Evolutionary conservation across 2,797 vertebrate genomes (phyloP), one percentile per base, ranked within the genome.

Genomic region (Chiloscyllium punctatum): DNA sequence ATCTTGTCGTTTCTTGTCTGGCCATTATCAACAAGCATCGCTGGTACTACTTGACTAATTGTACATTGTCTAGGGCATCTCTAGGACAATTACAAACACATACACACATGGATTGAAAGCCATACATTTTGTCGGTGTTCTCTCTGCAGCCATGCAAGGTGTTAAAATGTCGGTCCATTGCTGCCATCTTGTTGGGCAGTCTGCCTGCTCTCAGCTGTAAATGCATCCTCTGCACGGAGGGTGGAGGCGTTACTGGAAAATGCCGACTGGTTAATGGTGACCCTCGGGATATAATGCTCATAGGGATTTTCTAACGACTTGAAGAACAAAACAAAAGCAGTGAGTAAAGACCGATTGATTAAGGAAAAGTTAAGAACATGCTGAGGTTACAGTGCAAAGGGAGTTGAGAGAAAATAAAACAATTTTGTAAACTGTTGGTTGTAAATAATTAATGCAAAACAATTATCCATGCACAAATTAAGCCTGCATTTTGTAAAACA

Each of bases 241-340:
- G 96, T 98, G 0, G 98, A 98, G 77, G 97, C 98, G 96, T 97
- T 97, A 71, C 98, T 98, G 97, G 97, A 97, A 94, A 97, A 96
- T 90, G 96, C 96, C 0, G 98, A 97, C 96, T 98, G 97, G 97
- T 96, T 96, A 69, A 97, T 96, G 42, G 98, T 98, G 6, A 98
- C 99, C 21, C 99, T 97, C 92, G 99, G 99, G 96, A 99, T 98
- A 96, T 98, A 96, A 96, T 98, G 96, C 0, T 98, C 98, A 0
- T 97, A 98, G 57, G 98, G 96, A 21, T 96, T 96, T 72, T 98
- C 98, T 0, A 96, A 51, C 96, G 98, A 96, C 69, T 95, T 96
- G 96, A 95, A 2, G 96, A 82, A 87, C 23, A 48, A 79, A 84
- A 66, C 25, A 72, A 51, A 74, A 62, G 15, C 0, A 77, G 16